Percentiles rank a stretch among this genome's conserved stretches.
Conservation (phyloP, 1,140 invertebrate genomes). For the Maconellicoccus hirsutus region DNA sequence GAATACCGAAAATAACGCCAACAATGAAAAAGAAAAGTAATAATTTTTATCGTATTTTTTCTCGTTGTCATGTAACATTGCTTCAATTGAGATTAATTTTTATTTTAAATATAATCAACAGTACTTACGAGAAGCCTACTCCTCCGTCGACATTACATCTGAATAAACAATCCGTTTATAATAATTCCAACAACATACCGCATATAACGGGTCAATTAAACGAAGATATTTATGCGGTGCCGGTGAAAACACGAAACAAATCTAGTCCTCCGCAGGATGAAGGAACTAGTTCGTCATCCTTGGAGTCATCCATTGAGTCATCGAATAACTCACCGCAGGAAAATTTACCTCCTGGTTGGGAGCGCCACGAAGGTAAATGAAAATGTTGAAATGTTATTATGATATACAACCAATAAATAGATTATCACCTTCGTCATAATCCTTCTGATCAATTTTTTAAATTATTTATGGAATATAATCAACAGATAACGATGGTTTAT, state of each 20-base stretch:
- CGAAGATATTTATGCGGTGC: conserved; percentile 61
- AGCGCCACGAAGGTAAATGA: conserved; percentile 74
- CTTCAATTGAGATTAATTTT: not conserved
- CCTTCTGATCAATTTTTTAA: not conserved
- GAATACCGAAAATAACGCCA: conserved; percentile 25
- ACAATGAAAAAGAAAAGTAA: conserved; percentile 16
- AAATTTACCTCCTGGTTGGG: conserved; percentile 72
- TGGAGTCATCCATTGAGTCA: conserved; percentile 19
- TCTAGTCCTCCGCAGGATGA: not conserved
- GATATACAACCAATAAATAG: too few relatives aligned
- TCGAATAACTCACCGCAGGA: conserved; percentile 29
- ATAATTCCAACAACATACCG: conserved; percentile 37
- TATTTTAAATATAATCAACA: conserved; percentile 23
- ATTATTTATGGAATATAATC: conserved; percentile 21
- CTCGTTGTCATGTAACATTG: not conserved
- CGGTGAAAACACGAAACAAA: conserved; percentile 49
- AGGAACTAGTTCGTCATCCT: conserved; percentile 17
- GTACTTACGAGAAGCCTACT: conserved; percentile 28
- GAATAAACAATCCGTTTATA: conserved; percentile 24
- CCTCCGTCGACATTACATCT: conserved; percentile 26
- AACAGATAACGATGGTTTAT: conserved; percentile 81
- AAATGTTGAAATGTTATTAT: not conserved
- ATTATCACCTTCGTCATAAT: too few relatives aligned
- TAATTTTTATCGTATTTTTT: not conserved
- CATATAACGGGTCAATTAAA: conserved; percentile 55